phyloP scores from a whole-genome alignment of 53 echinoderm and acorn worm genomes.

The Stichopus horrens region DNA sequence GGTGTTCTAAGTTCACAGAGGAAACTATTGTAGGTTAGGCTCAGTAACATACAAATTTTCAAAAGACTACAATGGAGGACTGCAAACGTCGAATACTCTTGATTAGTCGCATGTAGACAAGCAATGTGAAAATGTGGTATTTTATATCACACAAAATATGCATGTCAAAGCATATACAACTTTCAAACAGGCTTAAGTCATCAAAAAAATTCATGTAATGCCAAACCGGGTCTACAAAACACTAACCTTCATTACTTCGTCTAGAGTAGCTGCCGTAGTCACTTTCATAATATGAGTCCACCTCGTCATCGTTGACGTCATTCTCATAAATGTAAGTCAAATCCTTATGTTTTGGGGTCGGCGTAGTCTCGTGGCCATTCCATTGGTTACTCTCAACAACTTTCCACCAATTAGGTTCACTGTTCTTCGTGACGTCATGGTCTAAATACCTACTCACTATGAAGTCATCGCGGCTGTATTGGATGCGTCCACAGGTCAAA shows the following conservation, averaged over 20 bases:
- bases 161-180: no score
- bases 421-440: conserved; percentile 1
- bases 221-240: no score
- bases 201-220: no score
- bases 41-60: no score
- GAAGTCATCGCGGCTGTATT: conserved; percentile 16
- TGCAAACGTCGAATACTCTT: no score
- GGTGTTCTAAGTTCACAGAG: no score
- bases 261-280: conserved; percentile 1
- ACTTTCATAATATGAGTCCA: conserved; percentile 9
- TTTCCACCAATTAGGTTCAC: background rate
- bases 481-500: conserved; percentile 23
- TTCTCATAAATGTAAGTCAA: conserved; percentile 20
- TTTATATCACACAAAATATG: no score
- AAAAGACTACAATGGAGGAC: no score
- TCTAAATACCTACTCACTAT: conserved; percentile 11
- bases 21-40: no score
- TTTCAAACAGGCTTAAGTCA: no score
- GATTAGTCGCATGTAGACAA: no score
- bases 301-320: background rate
- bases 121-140: no score
- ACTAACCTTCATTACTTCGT: background rate
- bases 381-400: conserved; percentile 37
- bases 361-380: background rate
- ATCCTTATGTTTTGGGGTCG: background rate